Evolutionary conservation across 2,113 vertebrate genomes (phyloP).

Genomic region (Ochotona princeps): DNA sequence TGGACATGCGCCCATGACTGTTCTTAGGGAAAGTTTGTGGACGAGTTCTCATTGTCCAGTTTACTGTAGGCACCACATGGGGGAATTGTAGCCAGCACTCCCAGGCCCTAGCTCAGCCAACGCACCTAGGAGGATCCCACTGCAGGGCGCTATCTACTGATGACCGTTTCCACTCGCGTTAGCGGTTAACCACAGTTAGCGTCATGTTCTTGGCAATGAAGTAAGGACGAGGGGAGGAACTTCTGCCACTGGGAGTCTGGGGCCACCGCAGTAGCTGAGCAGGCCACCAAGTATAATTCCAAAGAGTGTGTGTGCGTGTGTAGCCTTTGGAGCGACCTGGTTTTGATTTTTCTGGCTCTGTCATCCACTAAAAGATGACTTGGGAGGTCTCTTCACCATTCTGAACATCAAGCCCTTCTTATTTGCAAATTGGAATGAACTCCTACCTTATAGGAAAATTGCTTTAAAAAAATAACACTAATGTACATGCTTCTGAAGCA

Average conservation of each 20-base stretch:
- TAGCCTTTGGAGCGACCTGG: background rate
- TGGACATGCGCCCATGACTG: background rate
- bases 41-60: slow-evolving; percentile 46
- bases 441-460: background rate
- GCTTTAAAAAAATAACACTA: background rate
- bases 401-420: background rate
- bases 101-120: slow-evolving; percentile 25
- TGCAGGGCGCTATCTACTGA: background rate
- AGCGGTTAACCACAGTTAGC: background rate
- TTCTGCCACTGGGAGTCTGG: background rate
- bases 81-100: slow-evolving; percentile 11
- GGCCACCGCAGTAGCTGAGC: background rate
- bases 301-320: background rate
- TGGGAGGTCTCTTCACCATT: background rate
- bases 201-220: background rate
- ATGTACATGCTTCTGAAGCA: background rate
- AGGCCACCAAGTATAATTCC: background rate
- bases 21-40: slow-evolving; percentile 41
- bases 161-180: background rate
- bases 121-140: background rate
- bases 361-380: background rate
- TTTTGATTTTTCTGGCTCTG: slow-evolving; percentile 10
- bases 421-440: background rate
- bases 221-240: background rate
- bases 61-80: slow-evolving; percentile 32